These are phyloP conservation scores for Isurus oxyrinchus DNA, from an alignment of 2,113 vertebrate genomes.

Conservation along the genomic window DNA sequence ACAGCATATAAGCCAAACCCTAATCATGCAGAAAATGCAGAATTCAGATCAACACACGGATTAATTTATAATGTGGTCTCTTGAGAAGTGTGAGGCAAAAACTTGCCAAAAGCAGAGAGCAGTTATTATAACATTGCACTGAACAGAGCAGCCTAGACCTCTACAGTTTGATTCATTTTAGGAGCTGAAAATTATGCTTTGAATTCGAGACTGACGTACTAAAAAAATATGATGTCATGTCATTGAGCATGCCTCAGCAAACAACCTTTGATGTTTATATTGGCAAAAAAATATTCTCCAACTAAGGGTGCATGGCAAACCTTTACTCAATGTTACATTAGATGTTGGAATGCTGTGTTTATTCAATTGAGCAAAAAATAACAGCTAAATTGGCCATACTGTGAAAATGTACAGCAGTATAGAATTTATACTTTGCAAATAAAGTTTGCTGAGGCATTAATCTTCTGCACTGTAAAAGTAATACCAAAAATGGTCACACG, in stretches of 20 bases:
- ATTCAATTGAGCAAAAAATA: conserved; percentile 46
- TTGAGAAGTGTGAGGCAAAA: conserved; percentile 42
- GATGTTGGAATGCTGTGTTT: conserved; percentile 64
- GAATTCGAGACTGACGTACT: conserved; percentile 51
- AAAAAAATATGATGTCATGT: conserved; percentile 62
- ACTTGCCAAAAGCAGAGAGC: conserved; percentile 36
- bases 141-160: conserved; percentile 47
- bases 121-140: conserved; percentile 40
- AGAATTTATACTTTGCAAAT: conserved; percentile 21
- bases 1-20: conserved; percentile 54
- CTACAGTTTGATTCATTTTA: conserved; percentile 57
- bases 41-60: conserved; percentile 56
- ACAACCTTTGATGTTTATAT: conserved; percentile 61
- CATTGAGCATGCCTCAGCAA: conserved; percentile 56
- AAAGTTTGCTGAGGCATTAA: not conserved
- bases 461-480: not conserved
- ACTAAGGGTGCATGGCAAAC: conserved; percentile 54
- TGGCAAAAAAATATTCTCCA: conserved; percentile 50
- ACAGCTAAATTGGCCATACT: not conserved
- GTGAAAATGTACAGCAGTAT: not conserved
- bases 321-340: conserved; percentile 63
- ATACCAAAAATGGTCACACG: conserved; percentile 38
- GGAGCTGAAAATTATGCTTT: conserved; percentile 53
- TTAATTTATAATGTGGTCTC: conserved; percentile 58
- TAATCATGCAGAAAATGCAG: conserved; percentile 63